These are phyloP conservation scores for Drosophila nebulosa DNA, from an alignment of 1,140 invertebrate genomes.

Conservation along the genomic window DNA sequence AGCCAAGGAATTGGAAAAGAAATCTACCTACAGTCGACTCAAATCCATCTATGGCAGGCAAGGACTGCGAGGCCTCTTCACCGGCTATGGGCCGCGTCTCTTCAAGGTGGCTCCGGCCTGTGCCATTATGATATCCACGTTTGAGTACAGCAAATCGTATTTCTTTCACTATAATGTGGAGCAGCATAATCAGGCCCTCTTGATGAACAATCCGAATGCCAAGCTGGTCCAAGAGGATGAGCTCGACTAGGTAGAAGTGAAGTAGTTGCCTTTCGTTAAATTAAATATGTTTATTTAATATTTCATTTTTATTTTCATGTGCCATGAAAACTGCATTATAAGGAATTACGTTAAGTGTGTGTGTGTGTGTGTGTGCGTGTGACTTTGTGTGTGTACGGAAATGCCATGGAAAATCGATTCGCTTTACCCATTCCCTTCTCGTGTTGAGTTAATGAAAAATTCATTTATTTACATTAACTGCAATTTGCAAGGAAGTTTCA, in stretches of 20 bases:
- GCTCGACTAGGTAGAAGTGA: slow-evolving; percentile 19
- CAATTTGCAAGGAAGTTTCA: slow-evolving; percentile 30
- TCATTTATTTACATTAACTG: slow-evolving; percentile 55
- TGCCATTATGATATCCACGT: slow-evolving; percentile 98
- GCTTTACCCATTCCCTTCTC: background rate
- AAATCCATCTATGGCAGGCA: slow-evolving; percentile 85
- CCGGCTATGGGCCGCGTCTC: slow-evolving; percentile 92
- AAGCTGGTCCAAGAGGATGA: slow-evolving; percentile 39
- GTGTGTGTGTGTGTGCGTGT: background rate
- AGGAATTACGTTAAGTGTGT: slow-evolving; percentile 17
- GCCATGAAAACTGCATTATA: slow-evolving; percentile 19
- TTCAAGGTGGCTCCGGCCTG: slow-evolving; percentile 97
- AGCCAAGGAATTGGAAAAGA: slow-evolving; percentile 43
- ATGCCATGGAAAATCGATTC: slow-evolving; percentile 38
- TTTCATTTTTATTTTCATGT: slow-evolving; percentile 21
- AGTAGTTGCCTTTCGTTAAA: background rate
- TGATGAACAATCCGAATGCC: slow-evolving; percentile 38
- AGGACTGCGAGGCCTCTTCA: slow-evolving; percentile 88
- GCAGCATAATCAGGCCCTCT: slow-evolving; percentile 78
- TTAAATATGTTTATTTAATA: slow-evolving; percentile 25
- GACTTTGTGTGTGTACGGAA: background rate
- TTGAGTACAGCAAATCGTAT: slow-evolving; percentile 95
- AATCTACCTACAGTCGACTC: slow-evolving; percentile 81
- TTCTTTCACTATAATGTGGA: slow-evolving; percentile 86
- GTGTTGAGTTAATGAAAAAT: slow-evolving; percentile 42